These are phyloP conservation scores for Leuctra nigra DNA, from an alignment of 2,888 invertebrate species.

Conservation along the genomic window DNA sequence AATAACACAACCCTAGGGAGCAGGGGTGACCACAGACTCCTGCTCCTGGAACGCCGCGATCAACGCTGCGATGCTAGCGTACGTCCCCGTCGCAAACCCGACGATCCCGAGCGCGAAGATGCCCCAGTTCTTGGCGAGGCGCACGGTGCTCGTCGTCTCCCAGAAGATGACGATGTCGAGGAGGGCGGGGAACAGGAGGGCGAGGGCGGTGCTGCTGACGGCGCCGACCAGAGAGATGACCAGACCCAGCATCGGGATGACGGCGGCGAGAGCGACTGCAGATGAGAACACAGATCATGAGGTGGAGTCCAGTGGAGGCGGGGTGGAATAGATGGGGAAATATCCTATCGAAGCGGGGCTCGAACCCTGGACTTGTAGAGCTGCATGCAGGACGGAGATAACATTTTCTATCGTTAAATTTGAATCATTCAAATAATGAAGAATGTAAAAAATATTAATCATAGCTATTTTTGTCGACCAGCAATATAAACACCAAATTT, in stretches of 20 bases:
- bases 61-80: constrained; percentile 47
- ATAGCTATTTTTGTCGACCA: no score
- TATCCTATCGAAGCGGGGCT: background rate
- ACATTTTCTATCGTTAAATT: no score
- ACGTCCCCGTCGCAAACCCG: constrained; percentile 68
- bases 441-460: no score
- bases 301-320: background rate
- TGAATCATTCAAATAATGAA: no score
- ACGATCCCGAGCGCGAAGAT: constrained; percentile 62
- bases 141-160: constrained; percentile 44
- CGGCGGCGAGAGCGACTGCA: constrained; percentile 74
- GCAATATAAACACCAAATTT: no score
- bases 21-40: no score
- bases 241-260: constrained; percentile 75
- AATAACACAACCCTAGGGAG: no score
- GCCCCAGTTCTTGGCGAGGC: constrained; percentile 49
- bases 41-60: background rate
- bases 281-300: constrained; percentile 33
- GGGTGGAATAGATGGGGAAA: background rate
- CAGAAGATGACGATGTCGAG: constrained; percentile 70
- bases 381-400: no score
- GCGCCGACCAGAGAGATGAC: constrained; percentile 92
- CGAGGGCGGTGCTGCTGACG: constrained; percentile 79
- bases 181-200: constrained; percentile 81
- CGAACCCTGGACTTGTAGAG: no score